Evolutionary conservation across 2,113 vertebrate species (phyloP), one percentile per base, ranked within the genome.

Genomic region (Cyphomyrus discorhynchus): DNA sequence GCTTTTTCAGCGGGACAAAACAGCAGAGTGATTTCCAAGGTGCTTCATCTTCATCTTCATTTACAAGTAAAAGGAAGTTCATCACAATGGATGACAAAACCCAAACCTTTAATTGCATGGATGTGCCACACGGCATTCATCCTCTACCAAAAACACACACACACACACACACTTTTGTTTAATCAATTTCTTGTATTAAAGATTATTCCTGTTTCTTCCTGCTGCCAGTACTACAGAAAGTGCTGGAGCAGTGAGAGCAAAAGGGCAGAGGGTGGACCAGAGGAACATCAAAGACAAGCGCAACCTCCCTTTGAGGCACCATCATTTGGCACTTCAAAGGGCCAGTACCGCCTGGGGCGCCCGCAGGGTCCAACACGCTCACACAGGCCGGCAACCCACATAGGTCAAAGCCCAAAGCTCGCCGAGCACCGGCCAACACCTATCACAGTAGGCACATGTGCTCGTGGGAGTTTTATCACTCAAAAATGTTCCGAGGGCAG

Each of bases 21-120:
- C 89, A 47, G 58, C 45, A 80, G 17, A 83, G 56, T 80, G 46
- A 87, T 90, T 90, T 90, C 47, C 50, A 49, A 82, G 70, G 56
- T 50, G n/a, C 15, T 90, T 87, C 80, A 70, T 58, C 13, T 90
- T 88, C 82, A 74, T 83, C 52, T 49, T 83, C 50, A 88, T 90
- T 62, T 90, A 87, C 86, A 90, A 88, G 90, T 90, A 88, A 90
- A 90, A 88, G 45, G 86, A 88, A 74, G 39, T 49, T 88, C 50
- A 53, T 56, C 50, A 83, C 86, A 88, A 84, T 90, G 87, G 50
- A 90, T 47, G 49, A 89, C 42, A 84, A 83, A 89, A 86, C 42
- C 85, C 56, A 83, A 66, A 84, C 77, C 74, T 82, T 88, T 85
- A 84, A 70, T 85, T 88, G 85, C 42, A 88, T 31, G 86, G 53